Evolutionary conservation across 2,113 vertebrate species (phyloP).

Genomic region (Oophaga pumilio): DNA sequence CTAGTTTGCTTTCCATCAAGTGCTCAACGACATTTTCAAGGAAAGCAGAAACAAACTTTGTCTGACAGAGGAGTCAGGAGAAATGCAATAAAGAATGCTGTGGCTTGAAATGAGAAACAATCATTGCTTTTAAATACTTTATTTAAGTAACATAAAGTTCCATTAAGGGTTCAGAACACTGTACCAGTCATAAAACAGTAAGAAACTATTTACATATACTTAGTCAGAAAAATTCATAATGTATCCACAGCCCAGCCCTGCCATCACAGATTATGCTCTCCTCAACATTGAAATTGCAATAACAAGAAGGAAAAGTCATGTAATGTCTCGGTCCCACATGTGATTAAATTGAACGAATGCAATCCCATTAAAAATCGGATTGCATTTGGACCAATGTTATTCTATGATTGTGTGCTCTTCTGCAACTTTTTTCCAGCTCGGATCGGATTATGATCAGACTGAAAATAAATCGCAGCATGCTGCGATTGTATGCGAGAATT

Average conservation of each 20-base stretch:
- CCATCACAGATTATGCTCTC: neutral
- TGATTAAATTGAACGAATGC: no score
- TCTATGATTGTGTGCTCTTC: no score
- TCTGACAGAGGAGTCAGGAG: neutral
- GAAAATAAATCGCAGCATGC: no score
- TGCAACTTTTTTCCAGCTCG: no score
- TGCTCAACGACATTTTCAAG: constrained; percentile 20
- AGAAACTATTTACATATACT: neutral
- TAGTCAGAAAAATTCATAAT: neutral
- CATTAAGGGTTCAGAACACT: constrained; percentile 16
- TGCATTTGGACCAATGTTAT: no score
- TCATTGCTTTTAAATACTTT: constrained; percentile 32
- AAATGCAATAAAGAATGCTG: constrained; percentile 12
- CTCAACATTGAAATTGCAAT: no score
- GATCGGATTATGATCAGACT: no score
- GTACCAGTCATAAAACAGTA: constrained; percentile 15
- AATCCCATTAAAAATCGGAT: no score
- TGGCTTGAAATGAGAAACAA: constrained; percentile 7
- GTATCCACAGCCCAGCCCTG: neutral
- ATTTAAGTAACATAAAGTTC: constrained; percentile 27
- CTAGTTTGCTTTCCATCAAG: constrained; percentile 13
- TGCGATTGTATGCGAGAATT: no score
- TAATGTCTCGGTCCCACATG: no score
- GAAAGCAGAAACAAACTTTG: neutral
- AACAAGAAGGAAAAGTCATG: no score